These are phyloP conservation scores for Esox lucius DNA, from an alignment of 2,797 vertebrate species.

Conservation along the genomic window DNA sequence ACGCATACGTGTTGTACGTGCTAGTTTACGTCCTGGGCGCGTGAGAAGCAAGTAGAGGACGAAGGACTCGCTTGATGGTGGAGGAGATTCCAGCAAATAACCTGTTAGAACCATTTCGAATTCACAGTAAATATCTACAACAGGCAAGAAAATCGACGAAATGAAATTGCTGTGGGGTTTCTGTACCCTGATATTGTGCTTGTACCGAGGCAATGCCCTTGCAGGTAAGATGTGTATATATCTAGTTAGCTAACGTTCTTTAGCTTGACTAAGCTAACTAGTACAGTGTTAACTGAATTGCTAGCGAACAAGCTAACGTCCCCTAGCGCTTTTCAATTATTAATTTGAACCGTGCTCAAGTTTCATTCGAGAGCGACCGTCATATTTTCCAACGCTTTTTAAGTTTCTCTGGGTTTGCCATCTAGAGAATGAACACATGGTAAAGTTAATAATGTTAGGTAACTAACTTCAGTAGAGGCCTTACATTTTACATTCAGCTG, in stretches of 20 bases:
- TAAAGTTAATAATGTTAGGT: neutral
- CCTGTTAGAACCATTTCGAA: too few relatives aligned
- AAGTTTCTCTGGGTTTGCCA: neutral
- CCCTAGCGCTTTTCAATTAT: neutral
- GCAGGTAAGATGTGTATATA: slow-evolving; percentile 68
- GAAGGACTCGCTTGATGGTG: slow-evolving; percentile 10
- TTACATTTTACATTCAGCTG: too few relatives aligned
- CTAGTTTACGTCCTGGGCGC: slow-evolving; percentile 36
- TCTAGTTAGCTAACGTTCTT: neutral
- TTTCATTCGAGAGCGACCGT: neutral
- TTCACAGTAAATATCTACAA: neutral
- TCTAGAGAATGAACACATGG: neutral
- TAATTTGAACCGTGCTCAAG: neutral
- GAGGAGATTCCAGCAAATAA: neutral
- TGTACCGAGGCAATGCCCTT: slow-evolving; percentile 58
- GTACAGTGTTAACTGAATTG: neutral
- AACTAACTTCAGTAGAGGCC: too few relatives aligned
- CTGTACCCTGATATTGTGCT: slow-evolving; percentile 64
- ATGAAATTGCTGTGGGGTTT: slow-evolving; percentile 71
- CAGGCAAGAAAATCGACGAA: slow-evolving; percentile 6
- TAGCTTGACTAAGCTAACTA: neutral
- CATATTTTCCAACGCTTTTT: neutral
- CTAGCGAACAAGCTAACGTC: neutral
- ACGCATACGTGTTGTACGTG: slow-evolving; percentile 72
- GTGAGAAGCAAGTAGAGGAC: slow-evolving; percentile 68